Percentiles rank a stretch among this genome's conserved stretches.
phyloP scores from a whole-genome alignment of 2,113 vertebrate genomes.

The Beaufortia kweichowensis region DNA sequence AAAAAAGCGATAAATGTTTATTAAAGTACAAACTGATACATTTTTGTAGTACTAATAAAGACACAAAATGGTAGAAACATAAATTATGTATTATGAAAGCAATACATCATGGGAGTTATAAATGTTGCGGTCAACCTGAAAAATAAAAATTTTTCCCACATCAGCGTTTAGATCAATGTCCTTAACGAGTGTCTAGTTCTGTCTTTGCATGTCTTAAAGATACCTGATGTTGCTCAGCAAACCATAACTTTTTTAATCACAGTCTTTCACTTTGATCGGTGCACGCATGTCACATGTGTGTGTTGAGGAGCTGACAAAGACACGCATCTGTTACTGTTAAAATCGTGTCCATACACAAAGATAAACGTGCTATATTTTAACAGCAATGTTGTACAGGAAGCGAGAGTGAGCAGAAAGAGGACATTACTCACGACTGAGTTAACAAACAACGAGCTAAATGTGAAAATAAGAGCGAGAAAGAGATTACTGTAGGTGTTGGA shows the following conservation, averaged over 20 bases:
- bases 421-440: neutral
- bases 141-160: no score
- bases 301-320: neutral
- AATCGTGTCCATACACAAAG: neutral
- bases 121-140: neutral
- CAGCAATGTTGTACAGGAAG: neutral
- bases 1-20: no score
- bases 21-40: no score
- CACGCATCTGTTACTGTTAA: neutral
- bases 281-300: neutral
- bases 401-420: neutral
- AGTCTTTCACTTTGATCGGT: neutral
- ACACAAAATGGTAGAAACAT: neutral
- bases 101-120: slow-evolving; percentile 1
- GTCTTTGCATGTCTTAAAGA: neutral
- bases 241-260: neutral
- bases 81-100: neutral
- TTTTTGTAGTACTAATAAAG: no score
- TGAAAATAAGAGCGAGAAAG: slow-evolving; percentile 11
- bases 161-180: neutral
- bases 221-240: neutral
- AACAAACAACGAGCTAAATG: slow-evolving; percentile 7
- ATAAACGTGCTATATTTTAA: neutral
- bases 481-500: neutral
- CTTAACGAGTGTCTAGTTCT: neutral